These are phyloP conservation scores for Neopelma chrysocephalum DNA, from an alignment of 2,797 vertebrate species.

Conservation along the genomic window DNA sequence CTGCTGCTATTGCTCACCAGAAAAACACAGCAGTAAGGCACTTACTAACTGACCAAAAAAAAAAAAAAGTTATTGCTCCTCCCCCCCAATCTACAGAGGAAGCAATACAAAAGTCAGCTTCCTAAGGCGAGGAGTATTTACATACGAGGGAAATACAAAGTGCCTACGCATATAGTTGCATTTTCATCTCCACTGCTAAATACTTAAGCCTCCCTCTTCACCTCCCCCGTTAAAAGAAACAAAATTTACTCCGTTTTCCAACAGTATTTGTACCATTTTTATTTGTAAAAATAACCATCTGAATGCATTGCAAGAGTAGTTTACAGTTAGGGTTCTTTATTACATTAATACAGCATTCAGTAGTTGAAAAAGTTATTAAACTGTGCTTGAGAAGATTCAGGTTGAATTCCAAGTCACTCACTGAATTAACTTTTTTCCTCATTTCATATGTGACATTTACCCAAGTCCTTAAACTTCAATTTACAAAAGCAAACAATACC, in stretches of 20 bases:
- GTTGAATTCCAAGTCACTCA: constrained; percentile 59
- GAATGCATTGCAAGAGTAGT: constrained; percentile 76
- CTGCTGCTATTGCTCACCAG: not conserved
- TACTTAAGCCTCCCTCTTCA: not conserved
- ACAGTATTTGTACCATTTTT: constrained; percentile 79
- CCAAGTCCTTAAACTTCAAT: constrained; percentile 59
- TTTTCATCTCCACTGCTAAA: not conserved
- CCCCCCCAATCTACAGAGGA: not conserved
- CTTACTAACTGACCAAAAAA: not conserved
- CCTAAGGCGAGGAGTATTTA: not conserved
- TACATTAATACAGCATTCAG: constrained; percentile 77
- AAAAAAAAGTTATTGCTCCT: not conserved
- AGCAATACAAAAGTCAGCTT: not conserved
- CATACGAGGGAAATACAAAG: not conserved
- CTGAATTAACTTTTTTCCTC: constrained; percentile 39
- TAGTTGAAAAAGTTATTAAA: constrained; percentile 77
- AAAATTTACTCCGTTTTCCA: constrained; percentile 9
- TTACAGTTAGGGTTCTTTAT: constrained; percentile 72
- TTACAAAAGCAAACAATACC: constrained; percentile 72
- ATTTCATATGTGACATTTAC: constrained; percentile 58
- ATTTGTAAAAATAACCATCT: constrained; percentile 84
- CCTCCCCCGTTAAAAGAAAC: not conserved
- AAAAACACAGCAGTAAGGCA: not conserved
- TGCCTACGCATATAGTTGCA: fast-evolving
- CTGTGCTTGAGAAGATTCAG: constrained; percentile 77